Percentiles rank a stretch among this genome's conserved stretches.
phyloP scores from a whole-genome alignment of 2,888 invertebrate genomes.

The Dryococelus australis region DNA sequence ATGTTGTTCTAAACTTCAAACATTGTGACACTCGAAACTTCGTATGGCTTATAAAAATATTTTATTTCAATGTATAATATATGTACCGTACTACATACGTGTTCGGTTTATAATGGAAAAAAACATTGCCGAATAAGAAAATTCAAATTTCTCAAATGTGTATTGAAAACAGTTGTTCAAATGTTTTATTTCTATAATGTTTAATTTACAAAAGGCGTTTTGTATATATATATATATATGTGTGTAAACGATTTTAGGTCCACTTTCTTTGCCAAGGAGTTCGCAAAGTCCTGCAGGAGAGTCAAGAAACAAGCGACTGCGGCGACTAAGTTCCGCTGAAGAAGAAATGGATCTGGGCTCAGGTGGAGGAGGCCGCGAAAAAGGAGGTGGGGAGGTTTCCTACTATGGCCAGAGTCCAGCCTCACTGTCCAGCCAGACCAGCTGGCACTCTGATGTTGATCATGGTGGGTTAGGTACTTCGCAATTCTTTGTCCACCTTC shows the following conservation, averaged over 20 bases:
- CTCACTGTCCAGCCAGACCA: conserved; percentile 59
- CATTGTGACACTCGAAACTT: too few relatives aligned
- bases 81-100: too few relatives aligned
- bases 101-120: too few relatives aligned
- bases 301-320: conserved; percentile 62
- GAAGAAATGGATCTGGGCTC: conserved; percentile 61
- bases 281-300: conserved; percentile 59
- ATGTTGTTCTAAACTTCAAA: too few relatives aligned
- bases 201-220: too few relatives aligned
- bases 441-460: conserved; percentile 64
- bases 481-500: conserved; percentile 1
- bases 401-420: conserved; percentile 65
- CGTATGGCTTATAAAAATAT: too few relatives aligned
- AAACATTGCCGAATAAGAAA: too few relatives aligned
- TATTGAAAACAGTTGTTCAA: too few relatives aligned
- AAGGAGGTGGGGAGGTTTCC: conserved; percentile 56
- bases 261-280: conserved; percentile 57
- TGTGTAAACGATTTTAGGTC: conserved; percentile 53
- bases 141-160: too few relatives aligned
- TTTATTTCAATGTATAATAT: too few relatives aligned
- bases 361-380: conserved; percentile 56
- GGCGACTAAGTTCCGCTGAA: conserved; percentile 63
- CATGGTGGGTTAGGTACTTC: conserved; percentile 55
- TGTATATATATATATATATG: too few relatives aligned
- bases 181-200: too few relatives aligned